Conservation (phyloP, 1,140 invertebrate genomes). For the Zaprionus africanus region DNA sequence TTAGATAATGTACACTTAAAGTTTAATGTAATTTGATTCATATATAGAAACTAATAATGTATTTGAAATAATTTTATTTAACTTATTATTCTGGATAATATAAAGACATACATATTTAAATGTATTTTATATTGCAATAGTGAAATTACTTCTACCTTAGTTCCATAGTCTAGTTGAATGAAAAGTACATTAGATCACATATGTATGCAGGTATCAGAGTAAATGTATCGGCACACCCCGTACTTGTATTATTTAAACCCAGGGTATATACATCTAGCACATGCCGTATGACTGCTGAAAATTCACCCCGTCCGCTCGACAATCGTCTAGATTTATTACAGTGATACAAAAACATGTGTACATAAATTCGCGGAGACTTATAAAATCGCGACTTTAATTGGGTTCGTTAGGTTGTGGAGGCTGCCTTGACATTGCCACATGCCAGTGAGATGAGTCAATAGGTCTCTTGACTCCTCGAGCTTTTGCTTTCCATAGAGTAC, state of each 20-base stretch:
- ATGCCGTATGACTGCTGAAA: slow-evolving; percentile 8
- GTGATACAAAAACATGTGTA: neutral
- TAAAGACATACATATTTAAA: neutral
- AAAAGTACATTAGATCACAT: neutral
- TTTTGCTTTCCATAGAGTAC: neutral
- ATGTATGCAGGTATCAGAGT: neutral
- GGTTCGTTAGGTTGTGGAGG: slow-evolving; percentile 15
- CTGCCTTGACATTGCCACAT: slow-evolving; percentile 32
- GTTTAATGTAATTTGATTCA: too few species aligned
- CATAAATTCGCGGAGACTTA: neutral
- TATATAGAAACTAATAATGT: neutral
- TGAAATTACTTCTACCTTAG: neutral
- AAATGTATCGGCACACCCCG: neutral
- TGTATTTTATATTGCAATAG: neutral
- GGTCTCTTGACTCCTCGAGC: neutral
- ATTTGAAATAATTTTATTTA: neutral
- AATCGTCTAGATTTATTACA: slow-evolving; percentile 39
- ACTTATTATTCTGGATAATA: too few species aligned
- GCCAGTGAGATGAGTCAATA: slow-evolving; percentile 25
- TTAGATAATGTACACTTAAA: too few species aligned
- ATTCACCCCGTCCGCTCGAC: slow-evolving; percentile 12
- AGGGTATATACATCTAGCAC: slow-evolving; percentile 9
- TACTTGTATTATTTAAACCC: too few species aligned
- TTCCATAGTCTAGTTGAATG: neutral
- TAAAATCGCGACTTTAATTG: slow-evolving; percentile 27